Evolutionary conservation across 2,797 vertebrate species (phyloP), one percentile per base, ranked within the genome.

Genomic region (Bradypus variegatus): DNA sequence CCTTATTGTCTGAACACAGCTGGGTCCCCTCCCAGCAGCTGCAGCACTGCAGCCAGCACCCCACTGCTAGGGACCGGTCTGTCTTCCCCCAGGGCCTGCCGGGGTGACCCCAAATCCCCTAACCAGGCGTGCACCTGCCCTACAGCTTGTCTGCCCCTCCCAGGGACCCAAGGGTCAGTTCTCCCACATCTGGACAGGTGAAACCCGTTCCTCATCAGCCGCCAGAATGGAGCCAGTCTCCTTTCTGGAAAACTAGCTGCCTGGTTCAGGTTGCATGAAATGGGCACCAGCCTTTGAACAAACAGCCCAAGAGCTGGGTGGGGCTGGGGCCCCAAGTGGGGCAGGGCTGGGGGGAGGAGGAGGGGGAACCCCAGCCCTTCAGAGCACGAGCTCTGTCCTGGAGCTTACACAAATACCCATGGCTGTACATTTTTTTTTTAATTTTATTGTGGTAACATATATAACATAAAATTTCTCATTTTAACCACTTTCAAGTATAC

Each of bases 211-310:
- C 64, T 85, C 85, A 93, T 62, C 48, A 80, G 79, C 64, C 7
- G 19, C 67, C 67, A 92, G 62, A 58, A 75, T 53, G 45, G 84
- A 94, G 69, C 80, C 67, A 70, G 90, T 38, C 72, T 90, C 80
- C 76, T 81, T 81, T 85, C 87, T 15, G 33, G 78, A 29, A 69
- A 92, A 11, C 50, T 8, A 31, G 48, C 83, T 84, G 75, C 79
- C 82, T 86, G 15, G 86, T 81, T 96, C 90, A 69, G 82, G 82
- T 90, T 93, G 76, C 88, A 90, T 89, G 84, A 88, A 86, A 93
- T 50, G 72, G 91, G 91, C 45, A 85, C 41, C 36, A 8, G 16
- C 84, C 72, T 93, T 88, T 94, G 91, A 93, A 94, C 82, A 94
- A 91, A 95, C 83, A 94, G 73, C 45, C 55, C 38, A 23, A 41